A percentile compares a stretch with the other conserved stretches of the same genome.
These are phyloP conservation scores for Sebastiscus tertius DNA, from an alignment of 2,797 vertebrate genomes.

Conservation along the genomic window DNA sequence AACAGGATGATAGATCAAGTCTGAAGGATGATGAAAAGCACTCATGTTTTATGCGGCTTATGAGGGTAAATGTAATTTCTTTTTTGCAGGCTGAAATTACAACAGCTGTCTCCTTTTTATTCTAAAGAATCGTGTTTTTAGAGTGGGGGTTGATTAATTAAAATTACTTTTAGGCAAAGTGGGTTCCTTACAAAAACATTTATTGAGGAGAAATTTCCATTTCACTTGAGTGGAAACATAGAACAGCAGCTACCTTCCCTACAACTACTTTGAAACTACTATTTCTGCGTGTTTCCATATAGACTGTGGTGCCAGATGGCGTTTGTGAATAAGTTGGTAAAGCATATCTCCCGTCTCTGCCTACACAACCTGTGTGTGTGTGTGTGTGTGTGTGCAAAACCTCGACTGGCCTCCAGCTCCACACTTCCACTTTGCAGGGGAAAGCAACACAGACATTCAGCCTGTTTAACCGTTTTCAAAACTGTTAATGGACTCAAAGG, in stretches of 20 bases:
- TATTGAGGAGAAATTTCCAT: slow-evolving; percentile 4
- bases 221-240: slow-evolving; percentile 18
- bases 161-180: not conserved
- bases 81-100: slow-evolving; percentile 7
- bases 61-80: slow-evolving; percentile 8
- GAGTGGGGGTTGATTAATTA: slow-evolving; percentile 2
- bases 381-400: slow-evolving; percentile 2
- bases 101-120: slow-evolving; percentile 2
- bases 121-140: not conserved
- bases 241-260: not conserved
- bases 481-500: slow-evolving; percentile 35
- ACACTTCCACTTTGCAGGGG: slow-evolving; percentile 33
- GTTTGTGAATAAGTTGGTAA: slow-evolving; percentile 48
- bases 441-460: slow-evolving; percentile 11
- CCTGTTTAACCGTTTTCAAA: slow-evolving; percentile 22
- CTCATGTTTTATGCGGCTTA: slow-evolving; percentile 16
- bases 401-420: slow-evolving; percentile 46
- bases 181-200: not conserved
- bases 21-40: slow-evolving; percentile 33
- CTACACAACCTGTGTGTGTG: slow-evolving; percentile 30
- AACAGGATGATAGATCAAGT: not conserved
- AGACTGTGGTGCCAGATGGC: slow-evolving; percentile 54
- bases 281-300: slow-evolving; percentile 27
- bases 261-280: slow-evolving; percentile 8
- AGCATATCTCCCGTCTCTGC: slow-evolving; percentile 43